A percentile compares a stretch with the other conserved stretches of the same genome.
phyloP scores from a whole-genome alignment of 2,888 invertebrate species.

The Cinara cedri region DNA sequence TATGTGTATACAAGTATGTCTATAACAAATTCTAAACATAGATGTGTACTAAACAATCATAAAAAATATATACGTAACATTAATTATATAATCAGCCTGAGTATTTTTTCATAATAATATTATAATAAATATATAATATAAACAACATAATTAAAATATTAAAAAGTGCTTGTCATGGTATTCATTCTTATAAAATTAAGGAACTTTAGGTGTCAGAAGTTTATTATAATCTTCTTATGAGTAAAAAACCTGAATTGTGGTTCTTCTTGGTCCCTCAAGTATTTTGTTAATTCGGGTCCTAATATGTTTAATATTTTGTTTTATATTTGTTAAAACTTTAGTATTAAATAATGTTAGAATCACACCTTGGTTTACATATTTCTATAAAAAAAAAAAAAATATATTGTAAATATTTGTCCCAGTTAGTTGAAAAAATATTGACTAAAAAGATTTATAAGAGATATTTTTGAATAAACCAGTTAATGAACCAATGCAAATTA shows the following conservation, averaged over 20 bases:
- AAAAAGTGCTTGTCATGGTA: conserved; percentile 55
- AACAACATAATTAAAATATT: conserved; percentile 46
- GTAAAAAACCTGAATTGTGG: conserved; percentile 49
- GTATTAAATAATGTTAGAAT: conserved; percentile 49
- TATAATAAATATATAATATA: conserved; percentile 37
- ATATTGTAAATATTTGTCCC: conserved; percentile 34
- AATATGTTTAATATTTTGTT: conserved; percentile 48
- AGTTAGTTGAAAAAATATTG: conserved; percentile 43
- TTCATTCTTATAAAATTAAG: conserved; percentile 56
- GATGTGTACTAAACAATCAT: conserved; percentile 56
- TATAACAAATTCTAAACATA: conserved; percentile 56
- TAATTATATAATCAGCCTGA: conserved; percentile 55
- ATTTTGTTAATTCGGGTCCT: conserved; percentile 54
- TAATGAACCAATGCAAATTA: conserved; percentile 32
- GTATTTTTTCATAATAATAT: conserved; percentile 40
- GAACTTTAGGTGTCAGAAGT: conserved; percentile 55
- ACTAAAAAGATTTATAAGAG: conserved; percentile 19
- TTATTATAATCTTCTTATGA: conserved; percentile 47
- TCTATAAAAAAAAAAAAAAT: too few species aligned
- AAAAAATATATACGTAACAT: conserved; percentile 52
- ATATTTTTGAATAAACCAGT: conserved; percentile 24
- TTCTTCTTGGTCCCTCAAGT: conserved; percentile 56
- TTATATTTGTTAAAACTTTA: conserved; percentile 49
- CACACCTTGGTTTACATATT: conserved; percentile 40
- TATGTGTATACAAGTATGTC: conserved; percentile 50